Conservation (phyloP, 1,140 invertebrate species). For the Triops cancriformis region DNA sequence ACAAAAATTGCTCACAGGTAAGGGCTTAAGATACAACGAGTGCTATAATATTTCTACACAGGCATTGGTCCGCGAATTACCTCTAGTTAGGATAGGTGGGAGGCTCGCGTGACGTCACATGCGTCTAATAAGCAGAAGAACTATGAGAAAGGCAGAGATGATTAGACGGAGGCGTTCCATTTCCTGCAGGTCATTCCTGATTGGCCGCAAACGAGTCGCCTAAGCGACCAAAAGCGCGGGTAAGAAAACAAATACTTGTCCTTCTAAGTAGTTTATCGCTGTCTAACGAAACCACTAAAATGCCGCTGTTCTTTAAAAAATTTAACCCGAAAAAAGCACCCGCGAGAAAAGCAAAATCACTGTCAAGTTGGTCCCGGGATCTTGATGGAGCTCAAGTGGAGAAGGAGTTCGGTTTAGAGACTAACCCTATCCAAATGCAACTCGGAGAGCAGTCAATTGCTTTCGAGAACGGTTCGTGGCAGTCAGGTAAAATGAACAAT, state of each 20-base stretch:
- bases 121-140: too few species aligned
- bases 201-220: neutral
- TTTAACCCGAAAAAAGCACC: conserved; percentile 54
- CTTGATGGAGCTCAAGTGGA: conserved; percentile 50
- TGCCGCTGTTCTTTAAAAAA: conserved; percentile 51
- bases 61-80: too few species aligned
- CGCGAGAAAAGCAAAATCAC: conserved; percentile 43
- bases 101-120: too few species aligned
- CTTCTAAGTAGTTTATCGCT: neutral
- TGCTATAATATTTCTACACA: too few species aligned
- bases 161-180: neutral
- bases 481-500: conserved; percentile 44
- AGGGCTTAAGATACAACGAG: too few species aligned
- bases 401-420: conserved; percentile 49
- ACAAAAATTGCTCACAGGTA: too few species aligned
- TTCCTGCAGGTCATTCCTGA: neutral
- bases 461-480: conserved; percentile 56
- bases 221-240: conserved; percentile 3
- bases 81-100: too few species aligned
- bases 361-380: conserved; percentile 48
- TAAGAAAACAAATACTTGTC: neutral
- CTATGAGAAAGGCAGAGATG: neutral
- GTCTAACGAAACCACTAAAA: conserved; percentile 33
- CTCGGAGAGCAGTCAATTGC: conserved; percentile 53
- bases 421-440: conserved; percentile 48